A percentile compares a stretch with the other conserved stretches of the same genome.
phyloP scores from a whole-genome alignment of 2,113 vertebrate genomes.

The Cheirogaleus medius region DNA sequence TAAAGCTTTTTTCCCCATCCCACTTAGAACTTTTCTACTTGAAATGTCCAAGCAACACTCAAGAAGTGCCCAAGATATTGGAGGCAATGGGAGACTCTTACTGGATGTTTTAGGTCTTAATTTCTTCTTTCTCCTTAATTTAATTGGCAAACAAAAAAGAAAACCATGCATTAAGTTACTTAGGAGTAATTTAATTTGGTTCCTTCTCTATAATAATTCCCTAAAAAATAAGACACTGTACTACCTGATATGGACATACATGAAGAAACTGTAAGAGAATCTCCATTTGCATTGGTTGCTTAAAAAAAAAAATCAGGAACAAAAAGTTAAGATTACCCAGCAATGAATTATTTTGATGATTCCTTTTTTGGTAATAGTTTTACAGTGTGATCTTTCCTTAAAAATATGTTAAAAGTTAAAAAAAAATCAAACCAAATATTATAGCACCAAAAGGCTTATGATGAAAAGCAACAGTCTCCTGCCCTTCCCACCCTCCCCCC shows the following conservation, averaged over 20 bases:
- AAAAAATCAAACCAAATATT: constrained; percentile 3
- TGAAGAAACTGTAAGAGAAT: neutral
- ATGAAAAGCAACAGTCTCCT: constrained; percentile 36
- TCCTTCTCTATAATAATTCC: neutral
- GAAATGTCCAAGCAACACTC: neutral
- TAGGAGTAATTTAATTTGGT: neutral
- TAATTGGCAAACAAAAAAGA: neutral
- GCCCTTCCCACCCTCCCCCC: neutral
- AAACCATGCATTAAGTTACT: neutral
- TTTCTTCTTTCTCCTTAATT: constrained; percentile 38
- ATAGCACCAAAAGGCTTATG: neutral
- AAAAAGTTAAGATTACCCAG: constrained; percentile 39
- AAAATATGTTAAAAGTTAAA: constrained; percentile 51
- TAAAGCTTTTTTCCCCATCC: neutral
- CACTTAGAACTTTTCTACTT: neutral
- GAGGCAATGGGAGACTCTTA: neutral
- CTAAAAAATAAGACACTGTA: neutral
- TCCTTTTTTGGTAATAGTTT: constrained; percentile 52
- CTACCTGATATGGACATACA: neutral
- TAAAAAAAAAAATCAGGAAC: constrained; percentile 14
- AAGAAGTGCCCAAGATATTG: neutral
- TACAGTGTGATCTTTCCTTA: constrained; percentile 50
- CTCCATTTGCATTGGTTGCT: neutral
- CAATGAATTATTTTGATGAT: constrained; percentile 22
- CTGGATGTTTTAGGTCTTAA: neutral